phyloP scores from a whole-genome alignment of 1,140 invertebrate genomes.

The Scaptodrosophila lebanonensis region DNA sequence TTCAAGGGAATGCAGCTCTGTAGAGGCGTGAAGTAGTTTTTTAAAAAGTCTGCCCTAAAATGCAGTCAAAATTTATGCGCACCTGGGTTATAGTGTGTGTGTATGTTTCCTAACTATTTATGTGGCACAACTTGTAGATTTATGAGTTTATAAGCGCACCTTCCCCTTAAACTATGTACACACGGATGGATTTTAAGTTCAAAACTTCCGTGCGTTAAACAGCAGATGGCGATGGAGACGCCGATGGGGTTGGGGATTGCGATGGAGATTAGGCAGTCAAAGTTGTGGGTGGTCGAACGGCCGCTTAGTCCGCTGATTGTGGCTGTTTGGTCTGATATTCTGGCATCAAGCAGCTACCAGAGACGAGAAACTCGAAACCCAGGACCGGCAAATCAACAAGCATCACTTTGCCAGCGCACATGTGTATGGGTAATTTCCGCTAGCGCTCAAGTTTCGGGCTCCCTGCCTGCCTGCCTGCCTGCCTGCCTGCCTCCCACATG shows the following conservation, averaged over 20 bases:
- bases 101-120: constrained; percentile 36
- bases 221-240: not conserved
- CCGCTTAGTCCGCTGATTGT: too few species aligned
- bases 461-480: constrained; percentile 2
- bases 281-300: too few species aligned
- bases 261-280: not conserved
- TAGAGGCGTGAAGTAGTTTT: too few species aligned
- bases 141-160: constrained; percentile 59
- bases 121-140: constrained; percentile 58
- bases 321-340: too few species aligned
- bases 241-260: not conserved
- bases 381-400: constrained; percentile 47
- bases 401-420: constrained; percentile 30
- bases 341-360: too few species aligned
- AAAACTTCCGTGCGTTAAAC: not conserved
- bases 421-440: constrained; percentile 70
- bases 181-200: constrained; percentile 8
- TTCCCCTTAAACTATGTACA: constrained; percentile 14
- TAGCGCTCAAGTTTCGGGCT: constrained; percentile 55
- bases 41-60: constrained; percentile 16
- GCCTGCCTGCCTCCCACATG: too few species aligned
- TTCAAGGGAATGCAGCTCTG: too few species aligned
- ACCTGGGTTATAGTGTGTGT: not conserved
- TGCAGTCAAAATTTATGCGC: constrained; percentile 13
- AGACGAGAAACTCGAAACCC: too few species aligned